Evolutionary conservation across 2,888 invertebrate species (phyloP).

Genomic region (Sphaeridia pumilis): DNA sequence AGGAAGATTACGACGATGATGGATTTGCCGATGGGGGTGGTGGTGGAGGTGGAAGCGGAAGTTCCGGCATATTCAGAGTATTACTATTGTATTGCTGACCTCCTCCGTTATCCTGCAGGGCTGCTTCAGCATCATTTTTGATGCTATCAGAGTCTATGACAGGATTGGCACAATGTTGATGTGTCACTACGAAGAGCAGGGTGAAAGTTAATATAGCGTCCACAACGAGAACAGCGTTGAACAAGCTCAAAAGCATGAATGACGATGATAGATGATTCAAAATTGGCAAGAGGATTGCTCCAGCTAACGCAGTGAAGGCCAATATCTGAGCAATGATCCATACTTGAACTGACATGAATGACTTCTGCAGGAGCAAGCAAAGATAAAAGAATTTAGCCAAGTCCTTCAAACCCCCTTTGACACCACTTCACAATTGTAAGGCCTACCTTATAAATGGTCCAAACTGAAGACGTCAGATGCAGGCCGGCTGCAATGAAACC

Average conservation of each 20-base stretch:
- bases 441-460: constrained; percentile 12
- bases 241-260: constrained; percentile 3
- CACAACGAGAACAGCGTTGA: constrained; percentile 8
- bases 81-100: neutral
- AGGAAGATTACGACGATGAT: too few species aligned
- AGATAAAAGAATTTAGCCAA: neutral
- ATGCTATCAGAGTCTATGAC: neutral
- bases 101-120: neutral
- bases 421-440: neutral
- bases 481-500: neutral
- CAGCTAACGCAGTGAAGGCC: neutral
- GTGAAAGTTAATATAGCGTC: constrained; percentile 7
- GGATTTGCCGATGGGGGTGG: neutral
- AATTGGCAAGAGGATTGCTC: constrained; percentile 2
- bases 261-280: neutral
- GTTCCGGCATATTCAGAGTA: too few species aligned
- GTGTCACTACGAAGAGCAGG: constrained; percentile 2
- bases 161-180: neutral
- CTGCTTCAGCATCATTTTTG: neutral
- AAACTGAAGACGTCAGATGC: constrained; percentile 8
- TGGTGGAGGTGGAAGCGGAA: neutral
- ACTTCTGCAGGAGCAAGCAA: constrained; percentile 1
- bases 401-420: neutral
- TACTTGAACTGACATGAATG: constrained; percentile 1
- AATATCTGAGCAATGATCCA: constrained; percentile 6